Evolutionary conservation across 1,140 invertebrate species (phyloP).

Genomic region (Drosophila lacertosa): DNA sequence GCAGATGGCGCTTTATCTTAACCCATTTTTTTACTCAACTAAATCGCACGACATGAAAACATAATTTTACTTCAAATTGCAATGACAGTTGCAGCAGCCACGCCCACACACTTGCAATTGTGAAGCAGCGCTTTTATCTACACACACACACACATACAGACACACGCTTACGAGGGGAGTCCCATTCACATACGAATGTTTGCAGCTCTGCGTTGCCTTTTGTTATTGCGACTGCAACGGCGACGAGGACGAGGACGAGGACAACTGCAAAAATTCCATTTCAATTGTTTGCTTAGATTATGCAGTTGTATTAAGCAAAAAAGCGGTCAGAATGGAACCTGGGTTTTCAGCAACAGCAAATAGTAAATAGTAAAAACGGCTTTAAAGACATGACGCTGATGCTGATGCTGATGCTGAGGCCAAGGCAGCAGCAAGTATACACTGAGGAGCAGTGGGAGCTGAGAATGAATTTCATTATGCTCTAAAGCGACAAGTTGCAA

Average conservation of each 20-base stretch:
- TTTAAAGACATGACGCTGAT: constrained; percentile 1
- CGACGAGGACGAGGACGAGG: constrained; percentile 26
- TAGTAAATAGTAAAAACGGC: constrained; percentile 1
- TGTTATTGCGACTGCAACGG: constrained; percentile 45
- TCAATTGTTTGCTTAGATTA: constrained; percentile 82
- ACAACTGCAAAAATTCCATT: constrained; percentile 75
- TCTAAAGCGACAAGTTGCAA: constrained; percentile 18
- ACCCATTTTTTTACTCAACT: constrained; percentile 54
- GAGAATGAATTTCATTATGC: constrained; percentile 32
- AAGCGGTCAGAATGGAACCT: constrained; percentile 14
- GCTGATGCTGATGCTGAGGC: constrained; percentile 23
- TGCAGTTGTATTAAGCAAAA: constrained; percentile 77
- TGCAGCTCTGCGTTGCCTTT: constrained; percentile 34
- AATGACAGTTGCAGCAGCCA: constrained; percentile 74
- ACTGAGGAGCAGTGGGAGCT: background rate
- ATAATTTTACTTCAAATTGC: constrained; percentile 80
- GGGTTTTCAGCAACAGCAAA: constrained; percentile 5
- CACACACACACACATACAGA: constrained; percentile 23
- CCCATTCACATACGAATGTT: constrained; percentile 29
- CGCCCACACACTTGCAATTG: constrained; percentile 61
- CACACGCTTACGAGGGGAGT: constrained; percentile 1
- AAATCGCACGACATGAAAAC: constrained; percentile 78
- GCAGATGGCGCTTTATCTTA: constrained; percentile 67
- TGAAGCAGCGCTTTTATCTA: constrained; percentile 5
- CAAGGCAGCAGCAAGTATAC: constrained; percentile 17